Evolutionary conservation across 2,888 invertebrate genomes (phyloP).

Genomic region (Amblyjoppa proteus): DNA sequence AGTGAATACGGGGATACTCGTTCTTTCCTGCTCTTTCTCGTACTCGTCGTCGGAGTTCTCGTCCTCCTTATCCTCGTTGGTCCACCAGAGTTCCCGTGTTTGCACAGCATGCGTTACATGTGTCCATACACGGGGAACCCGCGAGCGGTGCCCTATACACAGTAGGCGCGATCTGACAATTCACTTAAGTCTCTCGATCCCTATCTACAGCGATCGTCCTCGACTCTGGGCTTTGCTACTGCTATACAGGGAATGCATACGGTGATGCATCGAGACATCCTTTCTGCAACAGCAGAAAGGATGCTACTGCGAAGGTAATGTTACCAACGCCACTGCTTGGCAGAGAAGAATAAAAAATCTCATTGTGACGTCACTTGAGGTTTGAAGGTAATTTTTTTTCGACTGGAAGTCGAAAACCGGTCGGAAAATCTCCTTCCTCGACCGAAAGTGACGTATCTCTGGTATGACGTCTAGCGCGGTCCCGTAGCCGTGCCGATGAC

Average conservation of each 20-base stretch:
- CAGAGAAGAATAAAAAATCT: too few species aligned
- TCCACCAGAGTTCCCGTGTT: constrained; percentile 77
- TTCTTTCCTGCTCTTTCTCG: constrained; percentile 32
- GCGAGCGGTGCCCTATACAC: constrained; percentile 58
- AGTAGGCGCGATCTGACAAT: constrained; percentile 81
- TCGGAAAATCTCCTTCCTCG: too few species aligned
- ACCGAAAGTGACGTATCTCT: too few species aligned
- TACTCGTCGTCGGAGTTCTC: constrained; percentile 11
- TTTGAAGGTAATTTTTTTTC: too few species aligned
- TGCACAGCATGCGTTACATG: constrained; percentile 83
- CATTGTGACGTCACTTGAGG: too few species aligned
- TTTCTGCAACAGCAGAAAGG: neutral
- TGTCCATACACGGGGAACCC: constrained; percentile 76
- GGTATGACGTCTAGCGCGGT: too few species aligned
- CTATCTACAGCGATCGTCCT: constrained; percentile 72
- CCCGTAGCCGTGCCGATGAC: too few species aligned
- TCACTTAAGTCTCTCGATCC: constrained; percentile 80
- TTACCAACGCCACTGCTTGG: neutral
- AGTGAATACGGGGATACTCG: constrained; percentile 38
- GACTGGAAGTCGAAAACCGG: too few species aligned
- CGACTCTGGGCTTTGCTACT: constrained; percentile 45
- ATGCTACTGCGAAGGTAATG: too few species aligned
- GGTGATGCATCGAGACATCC: neutral
- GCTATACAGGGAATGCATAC: neutral
- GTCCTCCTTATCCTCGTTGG: constrained; percentile 33